A percentile compares a stretch with the other conserved stretches of the same genome.
These are phyloP conservation scores for Spheniscus mendiculus DNA, from an alignment of 2,113 vertebrate species.

Conservation along the genomic window DNA sequence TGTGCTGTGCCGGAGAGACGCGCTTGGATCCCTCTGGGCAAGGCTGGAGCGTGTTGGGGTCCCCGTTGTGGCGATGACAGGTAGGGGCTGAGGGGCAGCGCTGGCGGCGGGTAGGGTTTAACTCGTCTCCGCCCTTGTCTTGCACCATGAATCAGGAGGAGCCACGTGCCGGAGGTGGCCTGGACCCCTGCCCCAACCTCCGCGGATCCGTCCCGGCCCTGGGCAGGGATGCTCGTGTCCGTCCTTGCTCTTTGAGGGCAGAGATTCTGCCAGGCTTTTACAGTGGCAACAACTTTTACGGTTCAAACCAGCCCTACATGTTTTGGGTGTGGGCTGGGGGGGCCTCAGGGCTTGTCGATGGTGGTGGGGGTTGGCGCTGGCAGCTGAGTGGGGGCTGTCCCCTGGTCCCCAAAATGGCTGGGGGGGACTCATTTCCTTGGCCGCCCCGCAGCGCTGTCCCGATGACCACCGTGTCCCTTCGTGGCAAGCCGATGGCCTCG, in stretches of 20 bases:
- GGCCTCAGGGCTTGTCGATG: rapidly evolving
- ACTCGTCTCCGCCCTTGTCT: rapidly evolving
- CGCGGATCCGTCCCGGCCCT: rapidly evolving
- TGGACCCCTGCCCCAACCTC: rapidly evolving
- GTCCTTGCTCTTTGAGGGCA: not conserved
- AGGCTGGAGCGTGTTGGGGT: not conserved
- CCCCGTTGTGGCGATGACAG: not conserved
- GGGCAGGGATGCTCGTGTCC: not conserved
- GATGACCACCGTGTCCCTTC: rapidly evolving
- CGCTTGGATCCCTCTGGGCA: not conserved
- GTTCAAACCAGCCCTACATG: not conserved
- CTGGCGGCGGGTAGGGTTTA: not conserved
- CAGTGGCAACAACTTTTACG: not conserved
- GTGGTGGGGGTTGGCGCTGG: not conserved
- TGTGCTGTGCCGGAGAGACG: rapidly evolving
- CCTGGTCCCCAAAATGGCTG: not conserved
- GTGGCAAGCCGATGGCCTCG: rapidly evolving
- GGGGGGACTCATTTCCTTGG: not conserved
- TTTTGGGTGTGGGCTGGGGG: not conserved
- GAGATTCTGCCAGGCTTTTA: not conserved
- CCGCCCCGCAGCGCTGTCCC: rapidly evolving
- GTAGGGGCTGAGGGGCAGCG: not conserved
- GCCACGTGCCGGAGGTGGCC: rapidly evolving
- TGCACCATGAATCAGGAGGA: not conserved
- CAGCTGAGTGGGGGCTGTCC: not conserved